Conservation (phyloP, 1,140 invertebrate species). For the Drosophila suzukii region DNA sequence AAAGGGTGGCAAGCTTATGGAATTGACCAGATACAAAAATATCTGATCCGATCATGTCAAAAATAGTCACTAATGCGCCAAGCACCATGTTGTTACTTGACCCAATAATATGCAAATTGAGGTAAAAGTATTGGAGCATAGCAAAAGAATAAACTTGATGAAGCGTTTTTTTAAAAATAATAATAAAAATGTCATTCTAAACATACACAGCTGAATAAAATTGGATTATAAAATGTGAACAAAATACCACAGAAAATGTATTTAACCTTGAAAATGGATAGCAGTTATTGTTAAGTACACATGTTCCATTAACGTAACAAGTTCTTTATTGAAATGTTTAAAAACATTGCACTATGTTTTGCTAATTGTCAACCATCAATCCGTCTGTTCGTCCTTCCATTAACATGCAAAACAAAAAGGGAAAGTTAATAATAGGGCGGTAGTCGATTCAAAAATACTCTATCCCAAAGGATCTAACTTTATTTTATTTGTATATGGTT, state of each 20-base stretch:
- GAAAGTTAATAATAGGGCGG: neutral
- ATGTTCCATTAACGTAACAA: constrained; percentile 13
- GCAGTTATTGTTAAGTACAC: constrained; percentile 17
- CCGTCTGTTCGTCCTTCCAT: constrained; percentile 43
- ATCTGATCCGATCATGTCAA: constrained; percentile 29
- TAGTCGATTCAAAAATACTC: neutral
- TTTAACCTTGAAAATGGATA: constrained; percentile 46
- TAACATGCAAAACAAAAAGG: constrained; percentile 54
- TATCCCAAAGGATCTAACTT: neutral
- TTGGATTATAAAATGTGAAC: neutral
- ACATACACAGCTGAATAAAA: neutral
- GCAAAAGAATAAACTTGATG: too few species aligned
- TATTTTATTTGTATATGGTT: neutral
- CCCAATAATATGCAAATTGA: neutral
- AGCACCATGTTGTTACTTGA: neutral
- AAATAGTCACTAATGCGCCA: constrained; percentile 42
- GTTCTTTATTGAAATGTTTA: constrained; percentile 29
- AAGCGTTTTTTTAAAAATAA: too few species aligned
- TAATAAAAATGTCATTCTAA: neutral
- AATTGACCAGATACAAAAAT: constrained; percentile 5
- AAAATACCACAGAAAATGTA: neutral
- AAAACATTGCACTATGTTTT: constrained; percentile 51
- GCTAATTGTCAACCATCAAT: constrained; percentile 66
- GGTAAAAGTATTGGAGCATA: neutral
- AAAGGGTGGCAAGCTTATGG: constrained; percentile 5